A percentile compares a stretch with the other conserved stretches of the same genome.
phyloP scores from a whole-genome alignment of 2,797 vertebrate genomes.

The Rhinophrynus dorsalis region DNA sequence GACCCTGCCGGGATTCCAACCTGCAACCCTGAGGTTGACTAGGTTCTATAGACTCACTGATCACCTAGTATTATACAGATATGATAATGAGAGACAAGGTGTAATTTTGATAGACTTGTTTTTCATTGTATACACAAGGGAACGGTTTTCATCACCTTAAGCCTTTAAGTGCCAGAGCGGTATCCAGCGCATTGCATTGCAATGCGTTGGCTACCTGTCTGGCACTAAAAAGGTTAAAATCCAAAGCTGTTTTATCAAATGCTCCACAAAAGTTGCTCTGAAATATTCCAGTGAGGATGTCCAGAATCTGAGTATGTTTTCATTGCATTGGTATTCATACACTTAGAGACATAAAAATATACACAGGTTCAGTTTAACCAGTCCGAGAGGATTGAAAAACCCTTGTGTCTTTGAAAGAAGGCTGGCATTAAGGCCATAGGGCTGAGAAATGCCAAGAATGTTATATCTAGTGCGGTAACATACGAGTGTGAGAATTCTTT shows the following conservation, averaged over 20 bases:
- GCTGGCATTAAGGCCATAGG: constrained; percentile 39
- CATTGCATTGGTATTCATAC: constrained; percentile 28
- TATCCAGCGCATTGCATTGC: too few species aligned
- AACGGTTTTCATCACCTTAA: too few species aligned
- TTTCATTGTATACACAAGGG: too few species aligned
- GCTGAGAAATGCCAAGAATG: constrained; percentile 53
- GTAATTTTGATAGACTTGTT: too few species aligned
- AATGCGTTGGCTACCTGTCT: too few species aligned
- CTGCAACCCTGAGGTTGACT: too few species aligned
- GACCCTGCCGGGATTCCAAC: too few species aligned
- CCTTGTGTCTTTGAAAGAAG: constrained; percentile 30
- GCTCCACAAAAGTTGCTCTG: neutral
- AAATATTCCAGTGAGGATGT: constrained; percentile 32
- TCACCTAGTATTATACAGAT: too few species aligned
- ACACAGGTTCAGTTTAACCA: neutral
- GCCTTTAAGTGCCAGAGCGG: too few species aligned
- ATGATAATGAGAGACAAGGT: too few species aligned
- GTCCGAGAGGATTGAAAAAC: constrained; percentile 18
- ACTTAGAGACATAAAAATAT: constrained; percentile 43
- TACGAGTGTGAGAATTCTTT: constrained; percentile 54
- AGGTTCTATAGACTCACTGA: too few species aligned
- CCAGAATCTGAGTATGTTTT: constrained; percentile 42
- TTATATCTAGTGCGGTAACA: constrained; percentile 9
- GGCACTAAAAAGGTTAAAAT: too few species aligned
- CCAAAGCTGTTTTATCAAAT: constrained; percentile 5